Evolutionary conservation across 2,797 vertebrate genomes (phyloP).

Genomic region (Catamblyrhynchus diadema): DNA sequence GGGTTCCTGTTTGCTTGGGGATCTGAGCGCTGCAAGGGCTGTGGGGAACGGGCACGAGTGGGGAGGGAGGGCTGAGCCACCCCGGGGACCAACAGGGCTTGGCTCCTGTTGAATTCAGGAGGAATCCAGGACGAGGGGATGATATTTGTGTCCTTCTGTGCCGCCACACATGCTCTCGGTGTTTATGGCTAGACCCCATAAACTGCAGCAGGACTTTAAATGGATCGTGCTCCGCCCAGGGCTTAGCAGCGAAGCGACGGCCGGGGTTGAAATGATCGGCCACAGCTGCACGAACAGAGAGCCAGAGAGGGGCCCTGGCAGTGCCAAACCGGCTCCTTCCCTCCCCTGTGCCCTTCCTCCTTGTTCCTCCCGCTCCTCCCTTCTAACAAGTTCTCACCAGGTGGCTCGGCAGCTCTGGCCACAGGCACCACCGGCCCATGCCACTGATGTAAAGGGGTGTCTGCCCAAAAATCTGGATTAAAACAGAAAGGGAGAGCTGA

Average conservation of each 20-base stretch:
- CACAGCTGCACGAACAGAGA: background rate
- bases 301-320: background rate
- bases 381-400: constrained; percentile 50
- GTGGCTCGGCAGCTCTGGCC: constrained; percentile 70
- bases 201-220: background rate
- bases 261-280: background rate
- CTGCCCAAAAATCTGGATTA: constrained; percentile 76
- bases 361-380: background rate
- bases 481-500: background rate
- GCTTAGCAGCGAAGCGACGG: background rate
- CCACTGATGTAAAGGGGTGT: constrained; percentile 70
- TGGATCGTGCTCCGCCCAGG: background rate
- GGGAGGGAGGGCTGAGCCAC: background rate
- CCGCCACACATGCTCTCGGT: background rate
- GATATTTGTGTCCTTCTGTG: too few relatives aligned
- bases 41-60: fast-evolving
- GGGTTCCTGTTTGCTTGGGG: background rate
- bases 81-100: background rate
- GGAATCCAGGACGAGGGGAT: too few relatives aligned
- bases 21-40: background rate
- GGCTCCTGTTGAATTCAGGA: background rate
- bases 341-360: background rate
- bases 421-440: constrained; percentile 71
- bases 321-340: background rate
- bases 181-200: background rate